Conservation (phyloP, 1,140 invertebrate genomes). For the Maniola jurtina region DNA sequence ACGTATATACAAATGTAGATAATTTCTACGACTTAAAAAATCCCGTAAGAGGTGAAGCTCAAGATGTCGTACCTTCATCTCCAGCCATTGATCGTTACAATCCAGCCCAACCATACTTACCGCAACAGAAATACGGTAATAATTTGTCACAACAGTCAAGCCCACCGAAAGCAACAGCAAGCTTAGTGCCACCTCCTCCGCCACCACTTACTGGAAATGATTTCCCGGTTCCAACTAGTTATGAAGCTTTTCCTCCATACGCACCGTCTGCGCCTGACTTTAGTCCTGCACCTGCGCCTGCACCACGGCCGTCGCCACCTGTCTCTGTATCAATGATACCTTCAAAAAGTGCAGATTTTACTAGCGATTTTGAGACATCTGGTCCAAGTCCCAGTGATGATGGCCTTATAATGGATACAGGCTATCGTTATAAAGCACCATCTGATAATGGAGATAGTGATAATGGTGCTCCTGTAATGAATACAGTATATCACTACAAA, state of each 20-base stretch:
- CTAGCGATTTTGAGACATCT: constrained; percentile 26
- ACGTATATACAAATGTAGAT: constrained; percentile 60
- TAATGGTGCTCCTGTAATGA: constrained; percentile 38
- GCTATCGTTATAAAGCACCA: constrained; percentile 56
- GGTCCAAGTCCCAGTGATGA: constrained; percentile 31
- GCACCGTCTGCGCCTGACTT: constrained; percentile 35
- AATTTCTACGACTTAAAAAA: constrained; percentile 62
- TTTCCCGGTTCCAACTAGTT: constrained; percentile 55
- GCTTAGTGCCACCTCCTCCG: constrained; percentile 65
- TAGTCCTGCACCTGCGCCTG: constrained; percentile 31
- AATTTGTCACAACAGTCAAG: constrained; percentile 57
- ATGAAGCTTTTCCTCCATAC: constrained; percentile 69
- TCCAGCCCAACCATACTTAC: constrained; percentile 74
- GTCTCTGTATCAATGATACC: constrained; percentile 21
- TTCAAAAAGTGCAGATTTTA: constrained; percentile 25
- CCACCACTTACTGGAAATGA: constrained; percentile 54
- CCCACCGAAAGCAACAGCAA: constrained; percentile 50
- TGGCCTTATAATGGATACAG: constrained; percentile 42
- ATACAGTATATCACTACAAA: constrained; percentile 55
- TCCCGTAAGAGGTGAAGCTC: constrained; percentile 66
- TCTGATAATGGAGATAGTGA: constrained; percentile 22
- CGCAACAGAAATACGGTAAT: constrained; percentile 46
- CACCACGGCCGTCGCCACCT: constrained; percentile 31
- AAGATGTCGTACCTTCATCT: constrained; percentile 52
- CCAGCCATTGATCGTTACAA: constrained; percentile 69